Evolutionary conservation across 2,113 vertebrate genomes (phyloP), one percentile per base, ranked within the genome.

Genomic region (Cavia aperea): DNA sequence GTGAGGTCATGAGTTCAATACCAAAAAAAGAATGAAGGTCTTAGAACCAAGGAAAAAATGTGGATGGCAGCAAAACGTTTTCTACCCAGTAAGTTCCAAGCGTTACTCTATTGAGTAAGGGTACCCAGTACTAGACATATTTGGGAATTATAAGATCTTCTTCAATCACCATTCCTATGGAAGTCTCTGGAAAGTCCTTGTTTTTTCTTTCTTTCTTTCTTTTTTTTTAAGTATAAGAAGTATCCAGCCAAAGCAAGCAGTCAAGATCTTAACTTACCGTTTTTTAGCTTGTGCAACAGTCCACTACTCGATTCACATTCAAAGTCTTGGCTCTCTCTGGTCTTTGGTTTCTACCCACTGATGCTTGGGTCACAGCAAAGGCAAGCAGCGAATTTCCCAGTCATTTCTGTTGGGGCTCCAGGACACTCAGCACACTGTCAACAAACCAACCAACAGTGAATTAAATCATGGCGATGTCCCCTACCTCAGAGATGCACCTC

Each of bases 391-490:
- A 70, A 51, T 78, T 81, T 82, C 63, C 86, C 89, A 87, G 89
- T 36, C 66, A 51, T 49, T 89, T 83, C 70, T 75, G 63, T 1
- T 15, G 78, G 43, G 87, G 90, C 54, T 94, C 91, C 93, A 94
- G 93, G 95, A 95, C 97, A 89, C 90, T 95, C 46, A 96, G 95
- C 81, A 81, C n/a, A 68, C 91, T 96, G 92, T 96, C 93, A 93
- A 94, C 96, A 96, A 97, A 95, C 75, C 81, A 84, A 82, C 88
- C 84, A 51, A 62, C 94, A 93, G 88, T 94, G 96, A 95, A 95
- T 93, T 95, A 96, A 97, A 97, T 97, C 96, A 92, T 62, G 92
- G 87, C 0, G 95, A 96, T 91, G 96, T 93, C 95, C 95, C 94
- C 93, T 66, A 96, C 96, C 93, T 88, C 85, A 9, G 97, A 95